A percentile compares a stretch with the other conserved stretches of the same genome.
phyloP scores from a whole-genome alignment of 2,113 vertebrate genomes.

The Atlantisia rogersi region DNA sequence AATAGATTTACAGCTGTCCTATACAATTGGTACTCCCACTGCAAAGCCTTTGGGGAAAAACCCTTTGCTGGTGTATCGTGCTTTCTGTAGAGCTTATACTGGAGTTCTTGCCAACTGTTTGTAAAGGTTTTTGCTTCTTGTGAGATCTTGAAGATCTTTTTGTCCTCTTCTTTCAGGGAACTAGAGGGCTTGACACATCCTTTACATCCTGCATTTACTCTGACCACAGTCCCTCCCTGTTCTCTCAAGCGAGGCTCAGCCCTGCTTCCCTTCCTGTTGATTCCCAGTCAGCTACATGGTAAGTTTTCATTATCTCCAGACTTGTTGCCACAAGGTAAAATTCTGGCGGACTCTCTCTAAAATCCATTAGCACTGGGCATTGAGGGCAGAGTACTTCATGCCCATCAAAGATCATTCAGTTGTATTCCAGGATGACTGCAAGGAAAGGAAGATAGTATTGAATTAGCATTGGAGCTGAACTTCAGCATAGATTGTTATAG shows the following conservation, averaged over 20 bases:
- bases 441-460: slow-evolving; percentile 37
- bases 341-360: slow-evolving; percentile 35
- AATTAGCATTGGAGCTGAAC: slow-evolving; percentile 70
- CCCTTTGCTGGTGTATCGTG: not conserved
- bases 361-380: slow-evolving; percentile 60
- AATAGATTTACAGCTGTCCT: not conserved
- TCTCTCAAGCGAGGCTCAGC: slow-evolving; percentile 50
- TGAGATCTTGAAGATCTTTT: not conserved
- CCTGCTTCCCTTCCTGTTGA: slow-evolving; percentile 54
- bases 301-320: slow-evolving; percentile 63
- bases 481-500: slow-evolving; percentile 67
- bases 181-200: slow-evolving; percentile 46
- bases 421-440: slow-evolving; percentile 42
- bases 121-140: not conserved
- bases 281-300: slow-evolving; percentile 61
- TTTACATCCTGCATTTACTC: slow-evolving; percentile 59
- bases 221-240: slow-evolving; percentile 43
- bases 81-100: not conserved
- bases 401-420: slow-evolving; percentile 48
- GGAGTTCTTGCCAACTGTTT: not conserved
- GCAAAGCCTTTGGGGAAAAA: not conserved
- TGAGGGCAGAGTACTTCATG: slow-evolving; percentile 49
- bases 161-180: slow-evolving; percentile 44
- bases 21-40: not conserved
- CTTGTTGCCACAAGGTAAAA: slow-evolving; percentile 54